Evolutionary conservation across 1,140 invertebrate species (phyloP).

Genomic region (Apocrypta bakeri): DNA sequence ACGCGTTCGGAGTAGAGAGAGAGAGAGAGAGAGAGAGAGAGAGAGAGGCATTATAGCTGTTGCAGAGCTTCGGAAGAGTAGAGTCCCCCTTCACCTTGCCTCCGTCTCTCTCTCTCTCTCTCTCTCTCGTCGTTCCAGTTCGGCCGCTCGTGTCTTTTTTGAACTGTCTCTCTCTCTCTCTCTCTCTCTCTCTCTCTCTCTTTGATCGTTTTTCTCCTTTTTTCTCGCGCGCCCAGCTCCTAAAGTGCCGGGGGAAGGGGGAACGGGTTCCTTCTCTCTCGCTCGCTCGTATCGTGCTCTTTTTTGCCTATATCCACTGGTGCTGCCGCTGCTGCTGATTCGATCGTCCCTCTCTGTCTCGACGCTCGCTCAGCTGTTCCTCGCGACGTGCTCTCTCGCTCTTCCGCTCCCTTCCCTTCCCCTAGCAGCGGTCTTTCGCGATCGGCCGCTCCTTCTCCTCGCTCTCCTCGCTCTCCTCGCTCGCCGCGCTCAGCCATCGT

Average conservation of each 20-base stretch:
- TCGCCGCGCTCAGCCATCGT: conserved; percentile 64
- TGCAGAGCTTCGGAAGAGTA: conserved; percentile 41
- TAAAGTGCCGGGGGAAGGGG: conserved; percentile 30
- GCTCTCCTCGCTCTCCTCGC: conserved; percentile 54
- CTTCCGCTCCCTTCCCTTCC: conserved; percentile 8
- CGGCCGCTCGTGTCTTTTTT: conserved; percentile 59
- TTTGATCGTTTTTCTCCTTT: conserved; percentile 44
- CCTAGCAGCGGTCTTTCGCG: conserved; percentile 26
- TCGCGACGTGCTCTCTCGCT: conserved; percentile 21
- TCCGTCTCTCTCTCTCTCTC: background rate
- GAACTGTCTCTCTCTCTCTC: conserved; percentile 41
- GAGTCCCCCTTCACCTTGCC: conserved; percentile 56
- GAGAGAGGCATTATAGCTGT: conserved; percentile 53
- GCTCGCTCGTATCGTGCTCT: conserved; percentile 5
- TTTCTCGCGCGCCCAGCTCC: conserved; percentile 36
- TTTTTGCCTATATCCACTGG: conserved; percentile 41
- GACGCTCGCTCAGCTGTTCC: conserved; percentile 28
- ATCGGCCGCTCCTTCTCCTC: background rate
- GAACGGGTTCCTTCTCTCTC: conserved; percentile 31
- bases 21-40: conserved; percentile 24
- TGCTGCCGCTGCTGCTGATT: conserved; percentile 13
- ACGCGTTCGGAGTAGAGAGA: conserved; percentile 52
- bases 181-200: conserved; percentile 49
- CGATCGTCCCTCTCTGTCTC: conserved; percentile 29
- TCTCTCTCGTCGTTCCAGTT: conserved; percentile 56